phyloP scores from a whole-genome alignment of 1,140 invertebrate genomes.

The Lanistes nyassanus region DNA sequence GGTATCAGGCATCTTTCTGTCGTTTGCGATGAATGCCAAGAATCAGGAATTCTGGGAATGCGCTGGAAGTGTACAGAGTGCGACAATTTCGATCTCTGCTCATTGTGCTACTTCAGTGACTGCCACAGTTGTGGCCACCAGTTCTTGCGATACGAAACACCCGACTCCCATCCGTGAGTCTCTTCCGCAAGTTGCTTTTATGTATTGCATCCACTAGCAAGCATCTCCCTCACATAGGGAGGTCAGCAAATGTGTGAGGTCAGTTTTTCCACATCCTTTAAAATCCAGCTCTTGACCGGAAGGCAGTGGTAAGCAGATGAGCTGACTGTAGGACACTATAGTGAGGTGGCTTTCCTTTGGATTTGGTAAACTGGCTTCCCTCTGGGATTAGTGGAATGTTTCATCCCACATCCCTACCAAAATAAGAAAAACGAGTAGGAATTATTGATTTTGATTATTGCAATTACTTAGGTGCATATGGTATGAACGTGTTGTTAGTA shows the following conservation, averaged over 20 bases:
- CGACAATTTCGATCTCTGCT: constrained; percentile 44
- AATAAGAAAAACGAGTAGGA: too few relatives aligned
- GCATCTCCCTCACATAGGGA: too few relatives aligned
- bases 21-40: constrained; percentile 43
- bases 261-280: too few relatives aligned
- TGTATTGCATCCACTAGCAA: background rate
- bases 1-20: constrained; percentile 42
- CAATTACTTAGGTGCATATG: too few relatives aligned
- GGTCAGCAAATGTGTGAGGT: too few relatives aligned
- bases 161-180: constrained; percentile 2
- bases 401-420: too few relatives aligned
- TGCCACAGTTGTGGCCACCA: constrained; percentile 42
- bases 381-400: too few relatives aligned
- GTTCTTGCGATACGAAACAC: constrained; percentile 37
- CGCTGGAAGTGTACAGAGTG: constrained; percentile 51
- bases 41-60: constrained; percentile 38
- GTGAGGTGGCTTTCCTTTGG: background rate
- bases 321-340: background rate
- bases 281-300: too few relatives aligned
- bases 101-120: constrained; percentile 44
- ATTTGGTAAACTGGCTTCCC: background rate
- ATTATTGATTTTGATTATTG: too few relatives aligned
- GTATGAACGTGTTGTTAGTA: too few relatives aligned
- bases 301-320: too few relatives aligned
- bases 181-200: too few relatives aligned